These are phyloP conservation scores for Allolobophora icterica DNA, from an alignment of 2,888 invertebrate species.

Conservation along the genomic window DNA sequence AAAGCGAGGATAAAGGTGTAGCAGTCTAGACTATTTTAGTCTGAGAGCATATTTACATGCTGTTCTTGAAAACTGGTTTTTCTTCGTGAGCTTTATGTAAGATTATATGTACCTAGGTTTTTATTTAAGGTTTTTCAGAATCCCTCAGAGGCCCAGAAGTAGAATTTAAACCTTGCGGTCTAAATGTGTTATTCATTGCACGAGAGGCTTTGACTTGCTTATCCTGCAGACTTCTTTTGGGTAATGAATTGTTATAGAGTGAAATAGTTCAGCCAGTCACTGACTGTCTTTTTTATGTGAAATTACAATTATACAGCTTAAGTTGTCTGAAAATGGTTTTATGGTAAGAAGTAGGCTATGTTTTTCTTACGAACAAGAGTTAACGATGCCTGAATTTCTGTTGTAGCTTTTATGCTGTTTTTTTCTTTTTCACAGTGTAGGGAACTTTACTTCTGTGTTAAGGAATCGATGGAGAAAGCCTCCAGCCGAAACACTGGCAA, in stretches of 20 bases:
- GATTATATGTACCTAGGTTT: not conserved
- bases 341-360: not conserved
- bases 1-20: not conserved
- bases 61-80: not conserved
- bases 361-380: not conserved
- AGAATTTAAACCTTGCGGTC: not conserved
- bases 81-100: not conserved
- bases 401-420: not conserved
- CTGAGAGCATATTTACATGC: not conserved
- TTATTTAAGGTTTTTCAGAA: not conserved
- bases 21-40: not conserved
- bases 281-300: not conserved
- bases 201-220: not conserved
- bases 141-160: not conserved
- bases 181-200: not conserved
- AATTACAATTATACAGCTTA: not conserved
- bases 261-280: not conserved
- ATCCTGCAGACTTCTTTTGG: not conserved
- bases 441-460: constrained; percentile 96
- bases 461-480: constrained; percentile 93
- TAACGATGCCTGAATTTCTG: not conserved
- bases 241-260: not conserved
- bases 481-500: constrained; percentile 72
- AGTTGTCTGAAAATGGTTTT: not conserved
- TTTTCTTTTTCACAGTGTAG: constrained; percentile 78